Percentiles rank a stretch among this genome's conserved stretches.
These are phyloP conservation scores for Diploscapter pachys DNA, from an alignment of 1,140 invertebrate species.

Conservation along the genomic window DNA sequence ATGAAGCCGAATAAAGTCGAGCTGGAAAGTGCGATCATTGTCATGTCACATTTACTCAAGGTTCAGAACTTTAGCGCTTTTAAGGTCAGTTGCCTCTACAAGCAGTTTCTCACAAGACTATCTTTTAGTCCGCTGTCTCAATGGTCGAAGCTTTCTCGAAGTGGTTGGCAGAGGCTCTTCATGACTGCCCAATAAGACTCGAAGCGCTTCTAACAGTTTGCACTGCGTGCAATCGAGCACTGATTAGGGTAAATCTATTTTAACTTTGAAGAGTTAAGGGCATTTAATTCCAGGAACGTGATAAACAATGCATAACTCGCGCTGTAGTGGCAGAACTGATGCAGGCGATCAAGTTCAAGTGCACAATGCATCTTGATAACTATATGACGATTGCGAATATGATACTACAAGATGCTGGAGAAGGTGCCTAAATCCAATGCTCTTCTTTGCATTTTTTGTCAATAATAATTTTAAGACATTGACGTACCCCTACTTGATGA, in stretches of 20 bases:
- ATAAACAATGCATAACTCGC: slow-evolving; percentile 83
- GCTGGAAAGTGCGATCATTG: slow-evolving; percentile 71
- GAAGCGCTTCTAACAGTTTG: slow-evolving; percentile 81
- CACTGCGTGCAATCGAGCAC: slow-evolving; percentile 80
- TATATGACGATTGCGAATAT: slow-evolving; percentile 82
- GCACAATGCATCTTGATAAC: slow-evolving; percentile 85
- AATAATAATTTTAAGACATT: slow-evolving; percentile 19
- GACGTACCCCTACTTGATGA: slow-evolving; percentile 26
- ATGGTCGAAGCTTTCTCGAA: slow-evolving; percentile 89
- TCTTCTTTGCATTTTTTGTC: neutral
- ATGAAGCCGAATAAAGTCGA: slow-evolving; percentile 40
- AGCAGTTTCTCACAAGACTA: slow-evolving; percentile 1
- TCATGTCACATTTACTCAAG: slow-evolving; percentile 79
- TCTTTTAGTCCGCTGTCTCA: slow-evolving; percentile 65
- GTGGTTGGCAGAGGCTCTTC: slow-evolving; percentile 81
- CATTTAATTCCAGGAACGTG: slow-evolving; percentile 72
- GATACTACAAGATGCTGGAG: slow-evolving; percentile 67
- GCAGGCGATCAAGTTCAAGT: slow-evolving; percentile 91
- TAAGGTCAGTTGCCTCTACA: slow-evolving; percentile 40
- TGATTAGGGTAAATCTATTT: slow-evolving; percentile 67
- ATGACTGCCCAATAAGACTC: slow-evolving; percentile 80
- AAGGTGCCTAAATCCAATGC: slow-evolving; percentile 60
- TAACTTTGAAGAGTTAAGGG: neutral
- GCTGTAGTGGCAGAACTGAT: slow-evolving; percentile 87
- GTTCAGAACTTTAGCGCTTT: slow-evolving; percentile 68